phyloP scores from a whole-genome alignment of 2,888 invertebrate species.

The Conistra vaccinii region DNA sequence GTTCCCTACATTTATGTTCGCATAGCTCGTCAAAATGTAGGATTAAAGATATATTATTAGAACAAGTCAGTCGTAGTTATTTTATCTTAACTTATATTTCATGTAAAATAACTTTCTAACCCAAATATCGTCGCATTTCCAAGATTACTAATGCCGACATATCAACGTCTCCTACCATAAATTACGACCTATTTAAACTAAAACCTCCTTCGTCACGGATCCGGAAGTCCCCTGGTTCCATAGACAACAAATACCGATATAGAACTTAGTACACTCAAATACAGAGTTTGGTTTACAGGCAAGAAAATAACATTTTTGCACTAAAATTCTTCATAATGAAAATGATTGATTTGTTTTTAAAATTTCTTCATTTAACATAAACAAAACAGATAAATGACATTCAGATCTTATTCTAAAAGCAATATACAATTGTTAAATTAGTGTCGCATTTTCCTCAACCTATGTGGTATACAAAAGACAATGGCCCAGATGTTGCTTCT shows the following conservation, averaged over 20 bases:
- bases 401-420: too few species aligned
- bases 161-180: constrained; percentile 35
- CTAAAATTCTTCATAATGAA: background rate
- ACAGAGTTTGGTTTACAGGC: constrained; percentile 3
- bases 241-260: constrained; percentile 37
- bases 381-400: too few species aligned
- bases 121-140: background rate
- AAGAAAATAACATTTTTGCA: background rate
- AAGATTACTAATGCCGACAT: constrained; percentile 21
- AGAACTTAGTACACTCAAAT: constrained; percentile 25
- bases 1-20: too few species aligned
- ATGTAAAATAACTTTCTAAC: background rate
- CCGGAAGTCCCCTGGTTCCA: constrained; percentile 40
- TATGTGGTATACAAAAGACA: background rate
- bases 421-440: too few species aligned
- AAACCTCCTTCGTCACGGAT: constrained; percentile 46
- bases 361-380: too few species aligned
- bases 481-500: background rate
- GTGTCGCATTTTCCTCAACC: too few species aligned
- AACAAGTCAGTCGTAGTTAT: too few species aligned
- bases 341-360: too few species aligned
- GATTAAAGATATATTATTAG: too few species aligned
- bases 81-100: background rate
- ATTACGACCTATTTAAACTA: constrained; percentile 48
- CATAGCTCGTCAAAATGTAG: too few species aligned